A percentile compares a stretch with the other conserved stretches of the same genome.
phyloP scores from a whole-genome alignment of 1,140 invertebrate species.

The Drosophila navojoa region DNA sequence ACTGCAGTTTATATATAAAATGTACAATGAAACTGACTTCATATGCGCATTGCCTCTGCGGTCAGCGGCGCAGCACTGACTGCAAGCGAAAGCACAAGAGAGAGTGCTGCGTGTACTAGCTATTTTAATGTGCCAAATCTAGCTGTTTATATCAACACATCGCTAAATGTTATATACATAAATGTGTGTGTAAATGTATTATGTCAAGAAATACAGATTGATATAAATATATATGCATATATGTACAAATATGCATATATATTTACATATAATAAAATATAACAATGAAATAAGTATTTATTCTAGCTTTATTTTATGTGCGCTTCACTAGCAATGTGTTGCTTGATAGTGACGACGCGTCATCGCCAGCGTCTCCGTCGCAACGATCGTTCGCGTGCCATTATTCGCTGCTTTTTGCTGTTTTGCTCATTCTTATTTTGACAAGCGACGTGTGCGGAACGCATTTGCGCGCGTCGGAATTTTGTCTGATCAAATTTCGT shows the following conservation, averaged over 20 bases:
- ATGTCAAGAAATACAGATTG: too few relatives aligned
- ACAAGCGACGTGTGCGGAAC: slow-evolving; percentile 72
- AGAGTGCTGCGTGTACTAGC: too few relatives aligned
- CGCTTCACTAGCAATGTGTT: background rate
- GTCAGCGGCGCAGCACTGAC: slow-evolving; percentile 1
- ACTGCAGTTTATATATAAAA: background rate
- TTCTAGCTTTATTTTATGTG: background rate
- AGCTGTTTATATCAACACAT: background rate
- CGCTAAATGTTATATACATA: too few relatives aligned
- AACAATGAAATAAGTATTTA: background rate
- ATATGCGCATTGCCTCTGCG: background rate
- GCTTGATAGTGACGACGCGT: slow-evolving; percentile 22
- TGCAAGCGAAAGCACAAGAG: too few relatives aligned
- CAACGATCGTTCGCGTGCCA: slow-evolving; percentile 71
- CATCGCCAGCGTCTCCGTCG: slow-evolving; percentile 14
- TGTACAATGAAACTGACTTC: background rate
- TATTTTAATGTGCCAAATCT: slow-evolving; percentile 2
- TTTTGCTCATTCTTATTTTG: slow-evolving; percentile 75
- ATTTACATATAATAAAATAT: background rate
- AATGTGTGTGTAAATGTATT: too few relatives aligned
- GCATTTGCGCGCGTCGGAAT: slow-evolving; percentile 37
- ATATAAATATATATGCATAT: background rate
- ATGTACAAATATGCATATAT: background rate
- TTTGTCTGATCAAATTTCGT: slow-evolving; percentile 43
- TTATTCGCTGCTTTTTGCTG: slow-evolving; percentile 45